phyloP scores from a whole-genome alignment of 1,140 invertebrate species.

The Battus philenor region DNA sequence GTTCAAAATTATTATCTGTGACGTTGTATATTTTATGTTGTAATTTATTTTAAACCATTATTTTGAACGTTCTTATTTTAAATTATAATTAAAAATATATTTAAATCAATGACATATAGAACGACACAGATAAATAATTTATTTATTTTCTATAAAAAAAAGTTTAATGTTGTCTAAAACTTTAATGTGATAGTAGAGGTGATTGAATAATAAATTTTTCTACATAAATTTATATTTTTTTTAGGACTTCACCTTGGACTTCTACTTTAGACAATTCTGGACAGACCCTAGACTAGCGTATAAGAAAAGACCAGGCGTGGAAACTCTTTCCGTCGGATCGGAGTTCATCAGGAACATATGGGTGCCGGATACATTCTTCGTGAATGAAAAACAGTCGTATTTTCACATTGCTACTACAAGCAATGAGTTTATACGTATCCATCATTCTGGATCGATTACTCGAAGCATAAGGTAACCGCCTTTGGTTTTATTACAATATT shows the following conservation, averaged over 20 bases:
- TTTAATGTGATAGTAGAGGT: no score
- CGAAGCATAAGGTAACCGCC: slow-evolving; percentile 97
- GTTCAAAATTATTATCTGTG: no score
- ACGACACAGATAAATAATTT: no score
- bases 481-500: no score
- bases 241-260: slow-evolving; percentile 98
- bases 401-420: slow-evolving; percentile 98
- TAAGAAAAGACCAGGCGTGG: slow-evolving; percentile 89
- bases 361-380: slow-evolving; percentile 99
- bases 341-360: slow-evolving; percentile 98
- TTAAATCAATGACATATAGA: no score
- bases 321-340: slow-evolving; percentile 92
- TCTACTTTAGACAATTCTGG: slow-evolving; percentile 99
- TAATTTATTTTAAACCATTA: no score
- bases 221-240: slow-evolving; percentile 23
- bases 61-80: no score
- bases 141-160: no score
- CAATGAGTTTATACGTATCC: slow-evolving; percentile 97
- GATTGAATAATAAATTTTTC: slow-evolving; percentile 12
- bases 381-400: slow-evolving; percentile 98
- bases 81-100: no score
- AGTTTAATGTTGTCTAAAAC: no score
- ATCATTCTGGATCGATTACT: slow-evolving; percentile 95
- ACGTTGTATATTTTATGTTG: no score
- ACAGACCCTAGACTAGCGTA: slow-evolving; percentile 95